Percentiles rank a stretch among this genome's conserved stretches.
Conservation (phyloP, 2,888 invertebrate genomes). For the Doris montereyensis region DNA sequence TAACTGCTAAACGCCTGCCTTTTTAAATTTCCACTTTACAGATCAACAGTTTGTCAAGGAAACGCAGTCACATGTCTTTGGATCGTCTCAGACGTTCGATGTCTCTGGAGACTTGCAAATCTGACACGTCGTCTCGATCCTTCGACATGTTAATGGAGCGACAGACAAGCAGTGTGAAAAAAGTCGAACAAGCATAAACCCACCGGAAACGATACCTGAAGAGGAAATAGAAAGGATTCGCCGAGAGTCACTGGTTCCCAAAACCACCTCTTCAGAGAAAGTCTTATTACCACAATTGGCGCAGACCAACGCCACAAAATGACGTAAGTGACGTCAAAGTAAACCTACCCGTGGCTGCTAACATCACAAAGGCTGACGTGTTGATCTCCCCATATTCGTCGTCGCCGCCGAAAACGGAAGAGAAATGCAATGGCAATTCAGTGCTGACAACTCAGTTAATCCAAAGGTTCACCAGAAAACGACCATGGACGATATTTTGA, state of each 20-base stretch:
- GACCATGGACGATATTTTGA: too few species aligned
- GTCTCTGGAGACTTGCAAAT: slow-evolving; percentile 51
- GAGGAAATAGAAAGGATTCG: slow-evolving; percentile 53
- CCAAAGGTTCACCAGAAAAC: too few species aligned
- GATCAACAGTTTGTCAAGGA: slow-evolving; percentile 61
- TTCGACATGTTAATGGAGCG: not conserved
- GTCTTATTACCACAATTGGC: too few species aligned
- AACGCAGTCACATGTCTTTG: slow-evolving; percentile 51
- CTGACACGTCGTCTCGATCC: slow-evolving; percentile 16
- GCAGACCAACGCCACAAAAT: too few species aligned
- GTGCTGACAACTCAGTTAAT: too few species aligned
- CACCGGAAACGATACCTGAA: slow-evolving; percentile 60
- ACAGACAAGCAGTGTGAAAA: not conserved
- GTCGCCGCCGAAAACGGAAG: too few species aligned
- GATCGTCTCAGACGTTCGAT: slow-evolving; percentile 61
- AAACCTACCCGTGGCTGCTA: too few species aligned
- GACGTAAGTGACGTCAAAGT: too few species aligned
- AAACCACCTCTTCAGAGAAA: not conserved
- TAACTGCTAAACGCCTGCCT: too few species aligned
- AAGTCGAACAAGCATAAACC: slow-evolving; percentile 44
- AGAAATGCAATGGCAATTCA: too few species aligned
- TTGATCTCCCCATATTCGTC: too few species aligned
- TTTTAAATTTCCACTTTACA: slow-evolving; percentile 48
- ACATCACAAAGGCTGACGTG: too few species aligned
- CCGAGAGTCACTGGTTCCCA: slow-evolving; percentile 45